Evolutionary conservation across 2,113 vertebrate genomes (phyloP).

Genomic region (Progne subis): DNA sequence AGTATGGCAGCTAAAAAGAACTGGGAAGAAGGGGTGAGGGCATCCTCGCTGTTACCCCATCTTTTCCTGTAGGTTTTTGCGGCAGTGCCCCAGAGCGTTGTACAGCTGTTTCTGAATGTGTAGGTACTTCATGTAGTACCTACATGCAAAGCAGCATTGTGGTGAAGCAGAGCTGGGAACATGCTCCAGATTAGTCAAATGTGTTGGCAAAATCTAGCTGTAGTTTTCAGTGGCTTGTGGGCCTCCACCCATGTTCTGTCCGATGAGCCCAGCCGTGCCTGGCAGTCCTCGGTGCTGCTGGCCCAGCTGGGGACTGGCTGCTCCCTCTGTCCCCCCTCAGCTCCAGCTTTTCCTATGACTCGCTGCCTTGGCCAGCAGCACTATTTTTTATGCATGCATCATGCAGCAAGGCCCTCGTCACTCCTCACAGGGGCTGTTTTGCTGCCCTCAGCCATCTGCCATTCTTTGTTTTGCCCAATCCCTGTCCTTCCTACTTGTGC

Average conservation of each 20-base stretch:
- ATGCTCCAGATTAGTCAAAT: not conserved
- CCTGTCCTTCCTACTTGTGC: not conserved
- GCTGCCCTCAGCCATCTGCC: not conserved
- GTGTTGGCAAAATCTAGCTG: conserved; percentile 33
- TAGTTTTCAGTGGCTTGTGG: not conserved
- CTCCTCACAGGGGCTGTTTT: not conserved
- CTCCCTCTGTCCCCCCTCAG: not conserved
- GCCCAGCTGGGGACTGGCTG: conserved; percentile 5
- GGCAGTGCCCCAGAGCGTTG: not conserved
- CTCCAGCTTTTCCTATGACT: not conserved
- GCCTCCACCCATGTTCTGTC: conserved; percentile 33
- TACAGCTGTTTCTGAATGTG: accelerated
- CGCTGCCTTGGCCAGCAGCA: not conserved
- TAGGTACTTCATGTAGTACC: not conserved
- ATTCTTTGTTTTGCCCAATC: not conserved
- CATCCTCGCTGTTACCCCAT: not conserved
- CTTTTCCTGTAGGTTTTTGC: not conserved
- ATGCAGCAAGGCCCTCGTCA: not conserved
- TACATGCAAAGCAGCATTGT: accelerated
- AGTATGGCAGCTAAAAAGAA: not conserved
- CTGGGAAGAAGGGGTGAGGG: not conserved
- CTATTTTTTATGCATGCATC: not conserved
- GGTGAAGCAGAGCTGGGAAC: not conserved
- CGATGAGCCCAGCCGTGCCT: not conserved
- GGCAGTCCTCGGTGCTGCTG: not conserved